Evolutionary conservation across 1,140 invertebrate genomes (phyloP), one percentile per base, ranked within the genome.

Genomic region (Zaprionus vittiger): DNA sequence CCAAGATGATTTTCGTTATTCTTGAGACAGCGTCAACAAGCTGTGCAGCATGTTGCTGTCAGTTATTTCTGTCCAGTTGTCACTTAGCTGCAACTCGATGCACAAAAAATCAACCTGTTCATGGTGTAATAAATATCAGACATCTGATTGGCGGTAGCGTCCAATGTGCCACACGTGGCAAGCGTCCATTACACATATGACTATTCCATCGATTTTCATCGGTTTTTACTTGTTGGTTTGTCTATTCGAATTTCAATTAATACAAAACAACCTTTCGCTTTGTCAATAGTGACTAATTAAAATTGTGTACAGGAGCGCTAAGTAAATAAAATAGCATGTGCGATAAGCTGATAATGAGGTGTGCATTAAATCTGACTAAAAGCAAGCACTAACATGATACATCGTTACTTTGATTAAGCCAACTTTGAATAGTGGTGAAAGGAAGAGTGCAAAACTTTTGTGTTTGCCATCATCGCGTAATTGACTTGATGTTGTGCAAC

Each of bases 1-100:
- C 5, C 54, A 55, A 26, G 52, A 24, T 55, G 24, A 14, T 26
- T 55, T 4, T 2, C 22, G 24, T 55, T 28, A 6, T 44, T 44
- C 44, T 66, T 57, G 65, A 57, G 22, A 47, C 37, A 24, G 37
- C 28, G 38, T 63, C 49, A 64, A 54, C 37, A 64, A 73, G 64
- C 54, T 72, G 68, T 77, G 84, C 81, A 90, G 84, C 81, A 84
- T 89, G 81, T 81, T 73, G 84, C 84, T 89, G 85, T 90, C 85
- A 89, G 81, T 89, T 85, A 82, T 73, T 69, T 75, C 76, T 90
- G 85, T 89, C 73, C 73, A 71, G 60, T 70, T 89, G 85, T 89
- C 85, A 90, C 78, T 89, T 89, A 89, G 61, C 57, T 49, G 55
- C 38, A 67, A 38, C 47, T 31, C 59, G 28, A 1, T 34, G 34